Evolutionary conservation across 2,113 vertebrate genomes (phyloP).

Genomic region (Plectropomus leopardus): DNA sequence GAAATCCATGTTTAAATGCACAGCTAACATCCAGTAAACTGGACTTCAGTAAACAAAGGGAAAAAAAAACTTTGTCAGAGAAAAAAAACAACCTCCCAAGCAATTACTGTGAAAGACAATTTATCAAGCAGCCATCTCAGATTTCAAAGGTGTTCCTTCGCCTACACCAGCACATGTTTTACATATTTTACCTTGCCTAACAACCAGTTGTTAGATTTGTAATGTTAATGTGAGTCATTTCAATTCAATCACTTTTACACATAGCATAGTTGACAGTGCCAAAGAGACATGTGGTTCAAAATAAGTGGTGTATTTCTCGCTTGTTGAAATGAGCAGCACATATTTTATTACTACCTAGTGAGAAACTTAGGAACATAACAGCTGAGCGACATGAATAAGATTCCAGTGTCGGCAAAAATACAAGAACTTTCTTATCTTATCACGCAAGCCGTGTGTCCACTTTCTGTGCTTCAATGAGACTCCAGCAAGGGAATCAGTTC

Average conservation of each 20-base stretch:
- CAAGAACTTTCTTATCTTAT: conserved; percentile 48
- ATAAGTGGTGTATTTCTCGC: conserved; percentile 33
- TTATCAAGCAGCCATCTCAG: conserved; percentile 74
- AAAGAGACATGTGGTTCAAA: conserved; percentile 65
- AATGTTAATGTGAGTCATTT: conserved; percentile 80
- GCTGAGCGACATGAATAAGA: conserved; percentile 6
- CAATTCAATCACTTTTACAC: conserved; percentile 72
- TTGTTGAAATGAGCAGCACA: conserved; percentile 21
- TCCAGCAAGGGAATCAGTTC: conserved; percentile 38
- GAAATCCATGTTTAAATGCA: conserved; percentile 1
- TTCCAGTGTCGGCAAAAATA: conserved; percentile 9
- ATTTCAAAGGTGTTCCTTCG: conserved; percentile 80
- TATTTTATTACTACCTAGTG: conserved; percentile 1
- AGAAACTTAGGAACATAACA: conserved; percentile 7
- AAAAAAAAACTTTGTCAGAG: conserved; percentile 21
- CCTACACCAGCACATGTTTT: conserved; percentile 67
- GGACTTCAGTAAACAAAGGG: conserved; percentile 39
- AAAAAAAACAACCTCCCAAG: conserved; percentile 46
- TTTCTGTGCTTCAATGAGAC: conserved; percentile 23
- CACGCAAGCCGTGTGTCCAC: conserved; percentile 17
- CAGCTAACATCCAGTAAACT: conserved; percentile 17
- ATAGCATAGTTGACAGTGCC: conserved; percentile 65
- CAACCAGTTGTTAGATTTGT: conserved; percentile 70
- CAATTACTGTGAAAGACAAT: conserved; percentile 73
- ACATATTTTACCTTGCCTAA: conserved; percentile 71